A percentile compares a stretch with the other conserved stretches of the same genome.
phyloP scores from a whole-genome alignment of 2,888 invertebrate genomes.

The Acronicta leporina region DNA sequence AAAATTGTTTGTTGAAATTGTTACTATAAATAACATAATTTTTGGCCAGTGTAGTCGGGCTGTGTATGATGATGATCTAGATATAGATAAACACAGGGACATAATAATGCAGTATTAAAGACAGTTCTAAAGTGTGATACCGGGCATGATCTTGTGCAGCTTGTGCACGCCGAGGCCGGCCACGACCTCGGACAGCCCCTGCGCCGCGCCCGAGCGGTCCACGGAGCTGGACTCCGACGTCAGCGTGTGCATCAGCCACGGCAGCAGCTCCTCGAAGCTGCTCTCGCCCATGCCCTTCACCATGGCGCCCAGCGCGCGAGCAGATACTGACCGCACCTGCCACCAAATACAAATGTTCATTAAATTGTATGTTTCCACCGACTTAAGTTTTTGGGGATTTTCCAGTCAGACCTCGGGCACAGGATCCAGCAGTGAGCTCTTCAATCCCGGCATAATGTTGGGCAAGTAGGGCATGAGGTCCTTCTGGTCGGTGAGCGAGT shows the following conservation, averaged over 20 bases:
- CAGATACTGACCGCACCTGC: conserved; percentile 97
- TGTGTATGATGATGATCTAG: too few relatives aligned
- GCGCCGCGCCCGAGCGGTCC: conserved; percentile 98
- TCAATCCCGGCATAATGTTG: conserved; percentile 98
- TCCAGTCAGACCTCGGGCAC: conserved; percentile 94
- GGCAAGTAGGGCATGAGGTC: conserved; percentile 98
- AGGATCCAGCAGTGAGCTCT: conserved; percentile 98
- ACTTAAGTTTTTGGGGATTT: too few relatives aligned
- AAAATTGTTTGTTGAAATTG: too few relatives aligned
- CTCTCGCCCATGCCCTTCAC: conserved; percentile 99
- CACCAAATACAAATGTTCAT: too few relatives aligned
- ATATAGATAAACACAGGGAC: too few relatives aligned
- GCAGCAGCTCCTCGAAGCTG: conserved; percentile 98
- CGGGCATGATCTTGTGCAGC: conserved; percentile 98
- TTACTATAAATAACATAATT: too few relatives aligned
- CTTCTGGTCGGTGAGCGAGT: conserved; percentile 99
- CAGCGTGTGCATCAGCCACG: conserved; percentile 99
- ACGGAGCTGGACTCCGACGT: conserved; percentile 98
- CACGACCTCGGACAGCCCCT: conserved; percentile 99
- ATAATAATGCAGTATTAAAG: background rate
- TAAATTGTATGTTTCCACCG: too few relatives aligned
- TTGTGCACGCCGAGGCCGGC: conserved; percentile 98
- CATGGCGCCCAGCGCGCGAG: conserved; percentile 99
- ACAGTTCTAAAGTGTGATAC: conserved; percentile 62
- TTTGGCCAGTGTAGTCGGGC: too few relatives aligned